These are phyloP conservation scores for Crotalus horridus DNA, from an alignment of 2,113 vertebrate genomes.

Conservation along the genomic window DNA sequence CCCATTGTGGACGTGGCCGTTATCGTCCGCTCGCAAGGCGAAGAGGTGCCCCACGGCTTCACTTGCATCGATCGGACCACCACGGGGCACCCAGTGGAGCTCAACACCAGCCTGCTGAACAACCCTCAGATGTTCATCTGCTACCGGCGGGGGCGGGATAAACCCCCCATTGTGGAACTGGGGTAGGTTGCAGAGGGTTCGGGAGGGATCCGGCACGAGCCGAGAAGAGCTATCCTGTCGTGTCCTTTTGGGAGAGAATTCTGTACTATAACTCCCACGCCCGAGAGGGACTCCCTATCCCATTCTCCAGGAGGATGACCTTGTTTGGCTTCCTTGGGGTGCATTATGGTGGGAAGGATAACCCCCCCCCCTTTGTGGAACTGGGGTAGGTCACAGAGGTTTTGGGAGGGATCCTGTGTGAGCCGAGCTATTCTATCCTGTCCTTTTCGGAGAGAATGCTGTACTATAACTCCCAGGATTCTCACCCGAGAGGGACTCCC, in stretches of 20 bases:
- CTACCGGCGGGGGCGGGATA: slow-evolving; percentile 86
- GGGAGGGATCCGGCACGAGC: fast-evolving
- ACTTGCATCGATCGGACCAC: slow-evolving; percentile 90
- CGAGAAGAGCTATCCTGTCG: neutral
- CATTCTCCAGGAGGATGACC: neutral
- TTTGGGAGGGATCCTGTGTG: fast-evolving
- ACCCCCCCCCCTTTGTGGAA: slow-evolving; percentile 78
- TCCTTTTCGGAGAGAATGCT: neutral
- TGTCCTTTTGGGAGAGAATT: neutral
- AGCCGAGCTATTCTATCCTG: neutral
- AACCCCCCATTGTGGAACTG: slow-evolving; percentile 84
- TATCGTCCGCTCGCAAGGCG: slow-evolving; percentile 84
- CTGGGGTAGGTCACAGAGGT: slow-evolving; percentile 72
- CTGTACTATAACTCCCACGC: neutral
- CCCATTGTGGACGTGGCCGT: slow-evolving; percentile 88
- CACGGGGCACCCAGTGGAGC: slow-evolving; percentile 83
- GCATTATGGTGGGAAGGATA: slow-evolving; percentile 73
- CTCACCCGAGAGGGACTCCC: neutral
- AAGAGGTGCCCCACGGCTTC: slow-evolving; percentile 93
- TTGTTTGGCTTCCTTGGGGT: slow-evolving; percentile 64
- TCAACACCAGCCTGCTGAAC: slow-evolving; percentile 87
- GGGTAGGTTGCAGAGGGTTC: slow-evolving; percentile 67
- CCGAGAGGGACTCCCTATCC: neutral
- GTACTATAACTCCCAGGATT: neutral
- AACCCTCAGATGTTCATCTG: slow-evolving; percentile 91